Evolutionary conservation across 2,888 invertebrate species (phyloP).

Genomic region (Drosophila austrosaltans): DNA sequence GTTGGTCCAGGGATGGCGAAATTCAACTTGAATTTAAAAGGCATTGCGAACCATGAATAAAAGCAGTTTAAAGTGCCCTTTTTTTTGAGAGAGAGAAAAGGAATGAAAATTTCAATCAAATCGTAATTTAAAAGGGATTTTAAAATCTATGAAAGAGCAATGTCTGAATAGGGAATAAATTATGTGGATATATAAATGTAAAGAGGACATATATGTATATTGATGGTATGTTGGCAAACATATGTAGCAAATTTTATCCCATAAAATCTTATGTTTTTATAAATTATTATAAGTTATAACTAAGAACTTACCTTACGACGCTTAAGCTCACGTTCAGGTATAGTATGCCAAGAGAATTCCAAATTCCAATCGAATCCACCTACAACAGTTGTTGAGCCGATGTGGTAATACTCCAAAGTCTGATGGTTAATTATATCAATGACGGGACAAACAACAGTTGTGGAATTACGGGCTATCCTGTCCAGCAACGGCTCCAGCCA

Average conservation of each 20-base stretch:
- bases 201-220: too few relatives aligned
- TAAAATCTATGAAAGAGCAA: too few relatives aligned
- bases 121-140: too few relatives aligned
- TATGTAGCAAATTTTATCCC: too few relatives aligned
- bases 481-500: constrained; percentile 97
- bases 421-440: constrained; percentile 98
- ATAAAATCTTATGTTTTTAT: not conserved
- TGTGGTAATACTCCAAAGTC: constrained; percentile 95
- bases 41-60: not conserved
- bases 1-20: constrained; percentile 40
- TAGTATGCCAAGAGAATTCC: constrained; percentile 99
- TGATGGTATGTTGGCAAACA: too few relatives aligned
- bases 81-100: not conserved
- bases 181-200: too few relatives aligned
- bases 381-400: constrained; percentile 93
- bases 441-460: constrained; percentile 97
- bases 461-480: constrained; percentile 92
- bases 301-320: constrained; percentile 88
- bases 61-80: not conserved
- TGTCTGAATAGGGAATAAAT: too few relatives aligned
- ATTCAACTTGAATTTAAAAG: constrained; percentile 25
- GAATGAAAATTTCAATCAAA: too few relatives aligned
- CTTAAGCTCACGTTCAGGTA: constrained; percentile 95
- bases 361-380: constrained; percentile 97
- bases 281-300: not conserved